Base-by-base conservation (phyloP, 2,888 invertebrate species). In the Bombylius discolor region DNA sequence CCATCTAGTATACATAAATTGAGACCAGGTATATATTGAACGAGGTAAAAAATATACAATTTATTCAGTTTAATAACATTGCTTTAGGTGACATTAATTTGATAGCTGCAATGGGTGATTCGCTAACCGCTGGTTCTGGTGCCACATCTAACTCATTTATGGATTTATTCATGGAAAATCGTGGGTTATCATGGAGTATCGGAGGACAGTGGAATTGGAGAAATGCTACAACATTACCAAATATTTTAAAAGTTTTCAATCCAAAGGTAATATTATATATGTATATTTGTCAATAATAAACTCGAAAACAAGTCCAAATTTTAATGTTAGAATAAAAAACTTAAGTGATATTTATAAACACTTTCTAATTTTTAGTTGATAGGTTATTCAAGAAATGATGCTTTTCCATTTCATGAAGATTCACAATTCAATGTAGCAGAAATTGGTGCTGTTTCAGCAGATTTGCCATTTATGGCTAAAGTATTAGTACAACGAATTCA, bases 171-270 rank as follows among this genome's bases (percentile, higher is more conserved):
- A 64, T 68, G 51, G 73, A 75, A 62, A 73, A 74, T 64, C 64
- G 74, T 34, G 76, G 75, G 33, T 54, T 73, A 23, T 67, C 73
- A 5, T 74, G 71, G 70, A 66, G 70, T 32, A 70, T 68, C 58
- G 76, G 74, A 66, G 64, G 78, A 2, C 70, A 76, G 64, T 72
- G 67, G 32, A 73, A 69, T 6, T 78, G 78, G 77, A 66, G 72
- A 53, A 67, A 73, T 60, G 74, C 65, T 57, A 63, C 76, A 23
- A 78, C 78, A 1, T 52, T 78, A 31, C 77, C 78, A 14, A 78
- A 80, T 65, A 77, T 80, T 48, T 62, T 80, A 47, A 77, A 77
- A 64, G 77, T 74, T 62, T 82, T 77, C 66, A 82, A 82, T 67
- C 79, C 80, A 1, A 73, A 77, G 51, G 58, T 63, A 58, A 55